A percentile compares a stretch with the other conserved stretches of the same genome.
Conservation (phyloP, 2,113 vertebrate species). For the Ramphastos sulfuratus region DNA sequence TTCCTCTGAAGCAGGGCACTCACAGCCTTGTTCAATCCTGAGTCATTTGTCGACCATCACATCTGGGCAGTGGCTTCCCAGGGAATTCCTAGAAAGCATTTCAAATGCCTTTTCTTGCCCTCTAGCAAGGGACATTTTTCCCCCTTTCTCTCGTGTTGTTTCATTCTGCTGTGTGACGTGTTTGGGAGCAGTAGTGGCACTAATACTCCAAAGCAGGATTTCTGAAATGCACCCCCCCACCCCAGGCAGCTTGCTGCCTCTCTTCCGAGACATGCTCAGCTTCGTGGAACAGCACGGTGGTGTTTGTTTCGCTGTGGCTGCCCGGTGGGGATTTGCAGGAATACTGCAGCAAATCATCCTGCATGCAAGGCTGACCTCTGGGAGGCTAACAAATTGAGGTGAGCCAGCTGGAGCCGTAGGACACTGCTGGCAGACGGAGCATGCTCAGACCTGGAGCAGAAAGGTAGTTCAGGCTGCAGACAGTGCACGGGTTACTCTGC, state of each 20-base stretch:
- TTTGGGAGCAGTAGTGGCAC: not conserved
- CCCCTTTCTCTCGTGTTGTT: not conserved
- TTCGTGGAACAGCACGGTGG: not conserved
- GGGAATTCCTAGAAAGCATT: conserved; percentile 23
- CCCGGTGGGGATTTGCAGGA: conserved; percentile 56
- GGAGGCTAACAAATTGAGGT: conserved; percentile 72
- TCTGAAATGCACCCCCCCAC: not conserved
- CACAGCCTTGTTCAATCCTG: not conserved
- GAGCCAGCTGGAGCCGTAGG: conserved; percentile 67
- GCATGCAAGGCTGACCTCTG: conserved; percentile 65
- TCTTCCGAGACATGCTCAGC: not conserved
- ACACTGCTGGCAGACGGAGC: conserved; percentile 52
- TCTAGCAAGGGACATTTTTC: not conserved
- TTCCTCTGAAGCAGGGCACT: not conserved
- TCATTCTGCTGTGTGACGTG: not conserved
- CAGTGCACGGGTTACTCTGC: conserved; percentile 18
- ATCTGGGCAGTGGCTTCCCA: not conserved
- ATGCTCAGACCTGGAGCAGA: conserved; percentile 61
- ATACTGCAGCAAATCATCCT: conserved; percentile 67
- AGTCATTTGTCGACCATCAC: conserved; percentile 5
- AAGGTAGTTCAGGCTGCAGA: conserved; percentile 48
- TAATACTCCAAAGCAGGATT: not conserved
- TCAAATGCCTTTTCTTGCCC: not conserved
- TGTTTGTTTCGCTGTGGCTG: conserved; percentile 13
- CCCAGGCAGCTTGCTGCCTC: not conserved